phyloP scores from a whole-genome alignment of 2,797 vertebrate species.

The Clarias pachynema region DNA sequence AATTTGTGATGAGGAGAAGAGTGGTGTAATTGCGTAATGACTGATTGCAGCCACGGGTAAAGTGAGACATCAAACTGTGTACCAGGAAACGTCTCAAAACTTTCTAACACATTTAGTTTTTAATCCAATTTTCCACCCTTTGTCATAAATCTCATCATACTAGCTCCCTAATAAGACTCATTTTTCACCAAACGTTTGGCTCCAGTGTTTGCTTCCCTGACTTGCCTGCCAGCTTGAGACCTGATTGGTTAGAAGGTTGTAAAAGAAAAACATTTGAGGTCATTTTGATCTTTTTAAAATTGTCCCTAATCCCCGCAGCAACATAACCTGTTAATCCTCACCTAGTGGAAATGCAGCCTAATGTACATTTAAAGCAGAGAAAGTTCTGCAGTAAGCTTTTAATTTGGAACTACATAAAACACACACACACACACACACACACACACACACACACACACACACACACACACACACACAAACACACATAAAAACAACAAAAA shows the following conservation, averaged over 20 bases:
- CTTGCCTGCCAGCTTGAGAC: neutral
- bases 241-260: neutral
- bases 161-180: neutral
- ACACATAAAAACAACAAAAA: no score
- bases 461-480: no score
- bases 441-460: no score
- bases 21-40: neutral
- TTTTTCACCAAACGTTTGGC: neutral
- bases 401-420: neutral
- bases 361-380: neutral
- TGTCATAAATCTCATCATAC: neutral
- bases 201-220: neutral
- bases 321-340: neutral
- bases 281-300: neutral
- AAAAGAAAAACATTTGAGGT: neutral
- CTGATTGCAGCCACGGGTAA: neutral
- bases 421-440: no score
- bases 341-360: neutral
- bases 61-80: neutral
- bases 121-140: no score
- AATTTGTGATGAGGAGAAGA: neutral
- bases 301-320: neutral
- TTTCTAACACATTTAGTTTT: neutral
- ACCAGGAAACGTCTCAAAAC: neutral
- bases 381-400: neutral